Evolutionary conservation across 2,888 invertebrate species (phyloP).

Genomic region (Pristionchus fissidentatus): DNA sequence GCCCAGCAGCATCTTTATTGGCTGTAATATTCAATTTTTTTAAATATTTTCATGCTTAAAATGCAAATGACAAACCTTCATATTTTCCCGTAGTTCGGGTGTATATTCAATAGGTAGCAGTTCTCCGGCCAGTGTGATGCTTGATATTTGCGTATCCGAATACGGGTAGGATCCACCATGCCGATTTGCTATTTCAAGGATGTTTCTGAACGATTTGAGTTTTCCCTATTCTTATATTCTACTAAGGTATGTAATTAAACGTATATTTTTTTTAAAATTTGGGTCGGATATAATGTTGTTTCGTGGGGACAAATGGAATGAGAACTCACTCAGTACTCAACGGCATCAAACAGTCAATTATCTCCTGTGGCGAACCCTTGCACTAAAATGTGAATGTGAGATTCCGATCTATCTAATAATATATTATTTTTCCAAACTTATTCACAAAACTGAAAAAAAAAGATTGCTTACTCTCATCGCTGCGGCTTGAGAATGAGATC

Average conservation of each 20-base stretch:
- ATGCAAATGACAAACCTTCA: background rate
- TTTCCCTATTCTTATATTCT: too few relatives aligned
- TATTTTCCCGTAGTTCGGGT: background rate
- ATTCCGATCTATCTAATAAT: too few relatives aligned
- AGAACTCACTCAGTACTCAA: background rate
- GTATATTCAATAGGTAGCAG: slow-evolving; percentile 2
- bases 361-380: slow-evolving; percentile 10
- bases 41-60: background rate
- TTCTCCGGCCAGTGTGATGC: slow-evolving; percentile 35
- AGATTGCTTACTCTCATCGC: too few relatives aligned
- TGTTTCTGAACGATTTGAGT: background rate
- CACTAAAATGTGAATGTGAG: background rate
- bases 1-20: background rate
- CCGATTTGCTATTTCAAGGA: too few relatives aligned
- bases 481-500: too few relatives aligned
- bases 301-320: too few relatives aligned
- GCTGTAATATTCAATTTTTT: background rate
- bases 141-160: background rate
- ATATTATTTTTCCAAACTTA: background rate
- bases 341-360: background rate
- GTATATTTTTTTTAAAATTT: background rate
- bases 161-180: background rate
- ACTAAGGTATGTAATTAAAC: background rate
- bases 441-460: background rate
- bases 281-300: background rate